Evolutionary conservation across 2,113 vertebrate species (phyloP).

Genomic region (Podarcis raffonei): DNA sequence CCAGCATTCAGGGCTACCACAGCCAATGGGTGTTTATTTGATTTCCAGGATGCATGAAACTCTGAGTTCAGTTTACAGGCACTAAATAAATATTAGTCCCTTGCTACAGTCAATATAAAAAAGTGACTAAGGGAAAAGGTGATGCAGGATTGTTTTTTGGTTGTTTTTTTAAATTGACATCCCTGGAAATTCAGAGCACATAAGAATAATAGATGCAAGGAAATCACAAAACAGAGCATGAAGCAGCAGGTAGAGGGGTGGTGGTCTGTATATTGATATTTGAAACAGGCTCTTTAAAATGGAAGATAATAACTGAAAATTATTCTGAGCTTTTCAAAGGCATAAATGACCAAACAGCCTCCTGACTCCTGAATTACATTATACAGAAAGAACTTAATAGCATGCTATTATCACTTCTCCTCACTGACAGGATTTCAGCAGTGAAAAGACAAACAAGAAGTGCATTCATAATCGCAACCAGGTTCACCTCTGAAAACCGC

Average conservation of each 20-base stretch:
- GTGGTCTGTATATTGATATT: slow-evolving; percentile 65
- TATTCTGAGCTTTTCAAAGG: slow-evolving; percentile 82
- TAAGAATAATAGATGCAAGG: slow-evolving; percentile 56
- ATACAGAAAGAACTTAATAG: slow-evolving; percentile 83
- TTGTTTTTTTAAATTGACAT: slow-evolving; percentile 23
- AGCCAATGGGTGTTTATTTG: neutral
- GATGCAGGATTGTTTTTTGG: neutral
- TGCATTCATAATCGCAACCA: slow-evolving; percentile 62
- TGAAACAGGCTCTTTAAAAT: slow-evolving; percentile 76
- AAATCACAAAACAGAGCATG: slow-evolving; percentile 47
- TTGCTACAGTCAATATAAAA: slow-evolving; percentile 11
- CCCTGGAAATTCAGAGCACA: slow-evolving; percentile 44
- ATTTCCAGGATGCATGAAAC: neutral
- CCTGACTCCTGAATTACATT: slow-evolving; percentile 83
- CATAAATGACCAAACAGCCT: slow-evolving; percentile 83
- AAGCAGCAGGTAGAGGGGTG: neutral
- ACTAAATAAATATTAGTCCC: slow-evolving; percentile 15
- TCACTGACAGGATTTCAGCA: slow-evolving; percentile 78
- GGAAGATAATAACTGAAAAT: slow-evolving; percentile 80
- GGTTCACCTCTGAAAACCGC: slow-evolving; percentile 61
- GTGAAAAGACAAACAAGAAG: slow-evolving; percentile 81
- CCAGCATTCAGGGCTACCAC: rapidly evolving
- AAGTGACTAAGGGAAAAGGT: slow-evolving; percentile 26
- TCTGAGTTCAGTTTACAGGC: neutral
- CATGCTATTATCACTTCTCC: slow-evolving; percentile 81